Base-by-base conservation (phyloP, 1,140 invertebrate genomes). In the Alviniconcha marisindica region DNA sequence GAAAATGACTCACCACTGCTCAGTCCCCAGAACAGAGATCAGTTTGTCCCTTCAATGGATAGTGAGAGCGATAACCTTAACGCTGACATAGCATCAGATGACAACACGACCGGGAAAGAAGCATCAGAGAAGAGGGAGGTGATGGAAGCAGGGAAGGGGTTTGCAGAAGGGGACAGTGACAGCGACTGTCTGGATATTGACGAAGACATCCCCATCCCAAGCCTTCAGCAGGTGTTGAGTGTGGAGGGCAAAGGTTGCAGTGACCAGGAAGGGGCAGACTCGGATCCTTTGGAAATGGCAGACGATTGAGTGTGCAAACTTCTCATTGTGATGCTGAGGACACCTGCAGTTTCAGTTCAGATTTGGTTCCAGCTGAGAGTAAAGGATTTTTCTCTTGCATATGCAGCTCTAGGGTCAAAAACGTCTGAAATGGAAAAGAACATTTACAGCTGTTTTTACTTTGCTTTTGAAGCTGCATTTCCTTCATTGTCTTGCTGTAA, bases 141-240 rank as follows among this genome's bases (percentile, higher is more conserved):
- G 69, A 42, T 4, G 12, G 44, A 48, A 5, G 60, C 7, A 4
- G 60, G 7, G 7, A 63, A n/a, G 24, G 60, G 28, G 10, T 24
- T 24, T 24, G 60, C 21, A 31, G 73, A 33, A 10, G 38, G n/a
- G 36, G 71, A 74, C 71, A 76, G 73, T 33, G 73, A 76, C 73
- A 51, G 73, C n/a, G 42, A 51, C 44, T 48, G 44, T 54, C 44
- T 76, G 40, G 73, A 76, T 42, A 28, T 76, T 28, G 73, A 76
- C n/a, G 73, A 76, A 76, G 73, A 76, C 44, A 15, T 76, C 3
- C 73, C 73, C 42, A 76, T 76, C 10, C 73, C 73, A 18, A 51
- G 73, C 28, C 73, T 76, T 15, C 42, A 76, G 42, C 73, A 76
- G 44, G 73, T 76, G 4, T 15, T 76, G 73, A 28, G 36, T n/a